Percentiles rank a stretch among this genome's conserved stretches.
phyloP scores from a whole-genome alignment of 2,888 invertebrate species.

The Hedychridium roseum region DNA sequence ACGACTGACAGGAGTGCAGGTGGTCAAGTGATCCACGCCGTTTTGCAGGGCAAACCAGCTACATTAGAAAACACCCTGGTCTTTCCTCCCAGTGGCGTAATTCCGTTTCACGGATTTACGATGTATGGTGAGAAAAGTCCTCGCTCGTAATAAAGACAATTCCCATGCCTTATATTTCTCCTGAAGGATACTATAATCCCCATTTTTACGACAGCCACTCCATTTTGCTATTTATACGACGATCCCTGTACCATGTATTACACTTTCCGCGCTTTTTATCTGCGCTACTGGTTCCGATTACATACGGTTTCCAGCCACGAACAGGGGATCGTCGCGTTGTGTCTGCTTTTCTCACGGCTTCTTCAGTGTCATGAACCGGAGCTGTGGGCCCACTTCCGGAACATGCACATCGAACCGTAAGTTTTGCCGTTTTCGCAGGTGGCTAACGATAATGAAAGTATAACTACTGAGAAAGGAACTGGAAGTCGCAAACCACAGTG shows the following conservation, averaged over 20 bases:
- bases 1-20: slow-evolving; percentile 66
- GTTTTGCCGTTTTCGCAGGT: too few relatives aligned
- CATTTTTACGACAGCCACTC: slow-evolving; percentile 81
- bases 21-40: slow-evolving; percentile 75
- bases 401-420: slow-evolving; percentile 91
- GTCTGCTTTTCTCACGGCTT: slow-evolving; percentile 87
- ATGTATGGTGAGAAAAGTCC: slow-evolving; percentile 92
- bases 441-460: too few relatives aligned
- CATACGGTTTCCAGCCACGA: slow-evolving; percentile 93
- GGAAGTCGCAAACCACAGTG: neutral
- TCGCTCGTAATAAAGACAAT: too few relatives aligned
- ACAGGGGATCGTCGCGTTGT: slow-evolving; percentile 90
- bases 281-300: slow-evolving; percentile 89
- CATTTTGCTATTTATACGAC: slow-evolving; percentile 92
- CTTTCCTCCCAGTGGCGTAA: slow-evolving; percentile 93
- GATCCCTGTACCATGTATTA: slow-evolving; percentile 88
- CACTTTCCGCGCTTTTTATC: slow-evolving; percentile 90
- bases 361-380: slow-evolving; percentile 90
- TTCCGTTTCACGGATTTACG: slow-evolving; percentile 96
- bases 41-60: slow-evolving; percentile 76
- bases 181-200: too few relatives aligned
- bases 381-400: slow-evolving; percentile 90
- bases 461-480: too few relatives aligned
- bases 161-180: too few relatives aligned
- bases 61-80: slow-evolving; percentile 75